Evolutionary conservation across 2,113 vertebrate genomes (phyloP), one percentile per base, ranked within the genome.

Genomic region (Ploceus nigricollis): DNA sequence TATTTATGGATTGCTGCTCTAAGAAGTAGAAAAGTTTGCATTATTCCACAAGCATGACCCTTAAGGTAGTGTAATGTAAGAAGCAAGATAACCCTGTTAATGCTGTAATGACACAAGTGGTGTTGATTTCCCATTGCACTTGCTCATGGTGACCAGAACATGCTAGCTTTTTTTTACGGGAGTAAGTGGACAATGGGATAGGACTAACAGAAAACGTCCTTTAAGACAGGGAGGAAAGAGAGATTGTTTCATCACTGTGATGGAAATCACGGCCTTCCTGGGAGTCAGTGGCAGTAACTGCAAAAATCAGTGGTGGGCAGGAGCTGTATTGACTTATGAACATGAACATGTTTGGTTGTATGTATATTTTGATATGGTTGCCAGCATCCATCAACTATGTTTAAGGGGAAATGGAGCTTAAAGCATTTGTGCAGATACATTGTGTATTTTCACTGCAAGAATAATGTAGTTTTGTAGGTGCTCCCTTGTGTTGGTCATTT

Each of bases 201-300:
- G 39, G 45, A n/a, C 31, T 66, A 66, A 39, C 12, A 73, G 42
- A 89, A 77, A 66, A 42, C 1, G 4, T 69, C 7, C 20, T 77
- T 61, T 50, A 66, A 77, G 37, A 61, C 20, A 63, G 51, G 9
- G 19, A 60, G 15, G 16, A 86, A 58, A 60, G 31, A 71, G 19
- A 65, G 10, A 18, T 16, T 0, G 0, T 69, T 39, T 27, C 25
- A 40, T 70, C 10, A 5, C 11, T 70, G 0, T 66, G 24, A 51
- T n/a, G 68, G 65, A 87, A 84, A 48, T 70, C 47, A 25, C 30
- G 47, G 22, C 15, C n/a, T 83, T 94, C 63, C 54, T 96, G 23
- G 56, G 33, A 81, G 50, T 37, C 35, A 31, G 6, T 83, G 51
- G 27, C 23, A 51, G 17, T 75, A 81, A 68, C 17, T 81, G 37